phyloP scores from a whole-genome alignment of 1,140 invertebrate genomes.

The Temnothorax curvispinosus region DNA sequence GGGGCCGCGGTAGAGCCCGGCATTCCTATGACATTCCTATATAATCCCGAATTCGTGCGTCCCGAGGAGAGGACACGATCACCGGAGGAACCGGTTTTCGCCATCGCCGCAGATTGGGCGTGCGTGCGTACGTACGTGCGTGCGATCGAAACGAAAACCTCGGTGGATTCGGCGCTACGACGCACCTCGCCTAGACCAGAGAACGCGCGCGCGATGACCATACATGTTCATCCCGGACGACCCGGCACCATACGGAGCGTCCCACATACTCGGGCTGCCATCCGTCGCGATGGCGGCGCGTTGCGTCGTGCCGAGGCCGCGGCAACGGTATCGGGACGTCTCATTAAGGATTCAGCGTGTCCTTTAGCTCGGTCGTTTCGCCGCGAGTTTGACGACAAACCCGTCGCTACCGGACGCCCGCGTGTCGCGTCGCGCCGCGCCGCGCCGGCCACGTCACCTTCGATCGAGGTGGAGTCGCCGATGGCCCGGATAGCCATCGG shows the following conservation, averaged over 20 bases:
- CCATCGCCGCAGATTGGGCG: background rate
- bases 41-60: slow-evolving; percentile 41
- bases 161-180: slow-evolving; percentile 58
- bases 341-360: slow-evolving; percentile 79
- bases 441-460: background rate
- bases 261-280: slow-evolving; percentile 72
- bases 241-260: slow-evolving; percentile 76
- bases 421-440: background rate
- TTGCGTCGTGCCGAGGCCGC: slow-evolving; percentile 40
- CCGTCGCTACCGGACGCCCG: slow-evolving; percentile 4
- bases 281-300: slow-evolving; percentile 14
- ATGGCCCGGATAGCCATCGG: background rate
- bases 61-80: background rate
- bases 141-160: slow-evolving; percentile 32
- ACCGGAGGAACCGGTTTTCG: slow-evolving; percentile 60
- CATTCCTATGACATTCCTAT: slow-evolving; percentile 26
- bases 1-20: background rate
- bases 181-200: slow-evolving; percentile 50
- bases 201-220: slow-evolving; percentile 70
- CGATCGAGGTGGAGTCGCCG: background rate
- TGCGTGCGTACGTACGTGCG: slow-evolving; percentile 15
- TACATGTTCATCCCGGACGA: slow-evolving; percentile 76
- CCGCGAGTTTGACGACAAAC: background rate
- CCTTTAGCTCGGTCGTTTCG: slow-evolving; percentile 66
- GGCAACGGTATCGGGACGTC: slow-evolving; percentile 78